Base-by-base conservation (phyloP, 2,888 invertebrate genomes). In the Andrena chrysosceles region DNA sequence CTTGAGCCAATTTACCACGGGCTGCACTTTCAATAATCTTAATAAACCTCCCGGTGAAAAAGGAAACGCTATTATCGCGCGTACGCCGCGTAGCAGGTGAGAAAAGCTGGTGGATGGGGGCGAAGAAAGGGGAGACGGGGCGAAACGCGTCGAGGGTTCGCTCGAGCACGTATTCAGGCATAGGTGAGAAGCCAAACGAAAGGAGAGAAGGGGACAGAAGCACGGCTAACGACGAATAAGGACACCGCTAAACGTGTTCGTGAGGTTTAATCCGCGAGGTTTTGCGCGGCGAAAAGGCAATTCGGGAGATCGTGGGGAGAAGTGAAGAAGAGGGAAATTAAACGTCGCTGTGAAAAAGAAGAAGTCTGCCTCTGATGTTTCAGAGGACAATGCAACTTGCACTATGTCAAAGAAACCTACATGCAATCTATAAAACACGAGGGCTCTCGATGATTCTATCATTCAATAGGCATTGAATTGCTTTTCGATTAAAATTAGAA, bases 171-270 rank as follows among this genome's bases (percentile, higher is more conserved):
- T 81, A 75, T 64, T 72, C 81, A 60, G 68, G 72, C 67, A 60
- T 35, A 81, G 77, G 83, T 77, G 83, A 77, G 83, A 81, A 83
- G 83, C 83, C 77, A 69, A 72, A 77, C 70, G 77, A 77, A 35
- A 68, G 31, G 81, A 56, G 63, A 52, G 49, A 23, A 26, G 33
- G 62, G 23, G 33, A 26, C 54, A 33, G 42, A 42, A 20, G 5
- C 64, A 29, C 13, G 74, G 10, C 13, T 31, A 42, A 73, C 59
- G 67, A 23, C 42, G 72, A 26, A 82, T 33, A 71, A 80, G 70
- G 80, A 80, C 42, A 31, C 56, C 26, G 54, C 56, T 52, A 75
- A 75, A 72, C 75, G 75, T 71, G 71, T 63, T 56, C 62, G 71
- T 62, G 67, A 62, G 82, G 60, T 76, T 63, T 71, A 72, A 70